Evolutionary conservation across 1,140 invertebrate species (phyloP).

Genomic region (Heliothis subflexa): DNA sequence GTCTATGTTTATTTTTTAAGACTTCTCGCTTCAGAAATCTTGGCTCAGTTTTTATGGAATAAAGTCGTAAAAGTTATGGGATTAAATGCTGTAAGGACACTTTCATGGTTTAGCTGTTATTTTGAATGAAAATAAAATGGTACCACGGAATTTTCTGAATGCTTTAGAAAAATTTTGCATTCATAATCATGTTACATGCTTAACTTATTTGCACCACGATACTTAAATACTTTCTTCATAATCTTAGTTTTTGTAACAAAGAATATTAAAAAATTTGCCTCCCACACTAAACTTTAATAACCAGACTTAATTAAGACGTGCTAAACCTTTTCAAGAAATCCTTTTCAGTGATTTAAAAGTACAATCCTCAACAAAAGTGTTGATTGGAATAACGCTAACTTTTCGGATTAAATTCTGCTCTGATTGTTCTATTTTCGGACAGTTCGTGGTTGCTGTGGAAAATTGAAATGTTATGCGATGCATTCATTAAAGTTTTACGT

Average conservation of each 20-base stretch:
- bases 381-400: constrained; percentile 24
- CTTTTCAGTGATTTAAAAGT: constrained; percentile 5
- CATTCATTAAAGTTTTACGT: constrained; percentile 13
- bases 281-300: background rate
- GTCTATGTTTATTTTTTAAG: background rate
- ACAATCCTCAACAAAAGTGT: constrained; percentile 15
- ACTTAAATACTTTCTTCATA: no score
- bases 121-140: background rate
- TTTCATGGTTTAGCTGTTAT: background rate
- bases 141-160: no score
- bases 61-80: background rate
- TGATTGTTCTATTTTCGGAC: constrained; percentile 15
- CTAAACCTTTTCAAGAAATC: background rate
- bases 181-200: no score
- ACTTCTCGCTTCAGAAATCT: constrained; percentile 2
- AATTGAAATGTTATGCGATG: constrained; percentile 13
- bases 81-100: background rate
- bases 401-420: constrained; percentile 9
- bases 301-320: background rate
- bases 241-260: no score
- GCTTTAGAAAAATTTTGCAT: no score
- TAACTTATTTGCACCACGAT: no score
- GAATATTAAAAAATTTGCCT: background rate
- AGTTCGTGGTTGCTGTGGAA: background rate
- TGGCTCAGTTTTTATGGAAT: background rate